A percentile compares a stretch with the other conserved stretches of the same genome.
These are phyloP conservation scores for Barypeithes pellucidus DNA, from an alignment of 2,888 invertebrate genomes.

Conservation along the genomic window DNA sequence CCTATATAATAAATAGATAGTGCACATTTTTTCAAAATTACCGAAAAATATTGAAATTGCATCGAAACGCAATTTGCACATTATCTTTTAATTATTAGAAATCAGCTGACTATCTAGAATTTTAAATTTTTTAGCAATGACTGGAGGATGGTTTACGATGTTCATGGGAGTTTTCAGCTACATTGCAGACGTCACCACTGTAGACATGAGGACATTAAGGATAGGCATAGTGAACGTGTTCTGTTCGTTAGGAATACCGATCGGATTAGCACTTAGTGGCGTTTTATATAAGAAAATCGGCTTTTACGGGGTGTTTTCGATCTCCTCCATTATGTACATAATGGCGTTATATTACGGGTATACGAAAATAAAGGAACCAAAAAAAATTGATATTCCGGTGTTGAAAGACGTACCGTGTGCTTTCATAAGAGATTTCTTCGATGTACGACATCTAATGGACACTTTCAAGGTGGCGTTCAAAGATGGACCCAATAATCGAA, in stretches of 20 bases:
- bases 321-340: constrained; percentile 83
- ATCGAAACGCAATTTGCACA: too few relatives aligned
- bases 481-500: constrained; percentile 81
- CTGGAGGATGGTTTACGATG: constrained; percentile 92
- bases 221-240: constrained; percentile 93
- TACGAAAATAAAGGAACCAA: constrained; percentile 81
- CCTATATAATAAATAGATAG: too few relatives aligned
- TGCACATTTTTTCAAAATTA: too few relatives aligned
- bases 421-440: constrained; percentile 82
- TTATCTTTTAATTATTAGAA: too few relatives aligned
- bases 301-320: constrained; percentile 87
- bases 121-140: constrained; percentile 72
- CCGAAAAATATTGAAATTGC: too few relatives aligned
- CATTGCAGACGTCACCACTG: constrained; percentile 88
- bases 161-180: constrained; percentile 93
- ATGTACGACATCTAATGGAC: constrained; percentile 82
- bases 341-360: constrained; percentile 84
- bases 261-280: constrained; percentile 92
- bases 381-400: constrained; percentile 72
- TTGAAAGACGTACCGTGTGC: constrained; percentile 72
- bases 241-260: constrained; percentile 89
- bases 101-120: too few relatives aligned
- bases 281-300: constrained; percentile 84
- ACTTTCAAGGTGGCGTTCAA: constrained; percentile 88
- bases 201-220: constrained; percentile 86